A percentile compares a stretch with the other conserved stretches of the same genome.
phyloP scores from a whole-genome alignment of 2,797 vertebrate species.

The Muraenolepis orangiensis region DNA sequence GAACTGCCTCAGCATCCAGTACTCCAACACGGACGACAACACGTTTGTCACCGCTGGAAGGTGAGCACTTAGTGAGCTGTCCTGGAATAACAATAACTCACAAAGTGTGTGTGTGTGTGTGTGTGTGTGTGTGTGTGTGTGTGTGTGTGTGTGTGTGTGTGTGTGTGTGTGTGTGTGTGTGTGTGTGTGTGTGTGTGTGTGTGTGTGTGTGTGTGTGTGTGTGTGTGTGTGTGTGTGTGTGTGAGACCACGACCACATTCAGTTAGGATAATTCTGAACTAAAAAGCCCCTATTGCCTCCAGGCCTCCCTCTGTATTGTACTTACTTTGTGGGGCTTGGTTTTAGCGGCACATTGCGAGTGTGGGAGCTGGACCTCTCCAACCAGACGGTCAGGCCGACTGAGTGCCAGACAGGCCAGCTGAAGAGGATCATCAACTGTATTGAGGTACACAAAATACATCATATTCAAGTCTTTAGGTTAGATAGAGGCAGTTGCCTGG shows the following conservation, averaged over 20 bases:
- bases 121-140: no score
- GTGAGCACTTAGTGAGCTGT: constrained; percentile 63
- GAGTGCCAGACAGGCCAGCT: constrained; percentile 81
- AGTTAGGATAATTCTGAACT: no score
- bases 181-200: no score
- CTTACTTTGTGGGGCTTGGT: constrained; percentile 12
- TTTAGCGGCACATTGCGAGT: constrained; percentile 79
- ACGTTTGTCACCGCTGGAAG: constrained; percentile 85
- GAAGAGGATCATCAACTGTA: constrained; percentile 76
- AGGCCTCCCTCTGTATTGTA: background rate
- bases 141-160: no score
- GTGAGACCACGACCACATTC: no score
- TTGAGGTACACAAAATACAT: constrained; percentile 66
- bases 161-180: no score
- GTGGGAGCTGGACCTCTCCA: constrained; percentile 84
- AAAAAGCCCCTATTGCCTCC: background rate
- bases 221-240: no score
- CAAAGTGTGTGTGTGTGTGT: no score
- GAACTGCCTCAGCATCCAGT: constrained; percentile 67
- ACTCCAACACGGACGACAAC: constrained; percentile 74
- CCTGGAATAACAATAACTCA: background rate
- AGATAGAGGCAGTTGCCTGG: background rate
- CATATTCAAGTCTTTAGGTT: background rate
- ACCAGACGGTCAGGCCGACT: constrained; percentile 79
- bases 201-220: no score